A percentile compares a stretch with the other conserved stretches of the same genome.
Conservation (phyloP, 1,140 invertebrate species). For the Drosophila lini region DNA sequence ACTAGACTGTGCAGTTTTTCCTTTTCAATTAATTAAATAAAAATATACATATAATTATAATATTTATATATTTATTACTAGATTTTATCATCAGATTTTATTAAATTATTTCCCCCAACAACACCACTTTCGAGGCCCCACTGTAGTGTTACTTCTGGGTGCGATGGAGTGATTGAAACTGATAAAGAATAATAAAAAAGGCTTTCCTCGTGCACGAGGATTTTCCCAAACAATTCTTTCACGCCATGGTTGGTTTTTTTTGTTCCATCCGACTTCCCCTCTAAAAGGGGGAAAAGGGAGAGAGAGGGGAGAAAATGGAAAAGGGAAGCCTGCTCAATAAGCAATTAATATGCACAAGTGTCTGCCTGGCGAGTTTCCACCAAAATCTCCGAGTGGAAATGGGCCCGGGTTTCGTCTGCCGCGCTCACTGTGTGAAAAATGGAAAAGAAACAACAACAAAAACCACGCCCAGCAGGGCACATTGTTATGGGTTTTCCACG, state of each 20-base stretch:
- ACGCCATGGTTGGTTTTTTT: conserved; percentile 16
- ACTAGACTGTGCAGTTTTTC: too few relatives aligned
- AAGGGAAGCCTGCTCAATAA: conserved; percentile 68
- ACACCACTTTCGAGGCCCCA: not conserved
- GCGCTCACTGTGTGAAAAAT: conserved; percentile 23
- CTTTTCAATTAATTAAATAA: too few relatives aligned
- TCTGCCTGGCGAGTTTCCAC: conserved; percentile 51
- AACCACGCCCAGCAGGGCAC: conserved; percentile 50
- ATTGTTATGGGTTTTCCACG: conserved; percentile 63
- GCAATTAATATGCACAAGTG: conserved; percentile 82
- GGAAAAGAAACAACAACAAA: conserved; percentile 24
- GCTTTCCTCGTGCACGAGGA: conserved; percentile 45
- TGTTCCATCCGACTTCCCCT: conserved; percentile 3
- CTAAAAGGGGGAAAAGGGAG: not conserved
- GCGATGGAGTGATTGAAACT: conserved; percentile 55
- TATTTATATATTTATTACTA: too few relatives aligned
- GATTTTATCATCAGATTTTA: too few relatives aligned
- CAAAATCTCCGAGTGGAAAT: conserved; percentile 51
- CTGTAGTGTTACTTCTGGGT: conserved; percentile 9
- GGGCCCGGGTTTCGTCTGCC: conserved; percentile 26
- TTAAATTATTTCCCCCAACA: not conserved
- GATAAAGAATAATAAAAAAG: conserved; percentile 55
- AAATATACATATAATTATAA: too few relatives aligned
- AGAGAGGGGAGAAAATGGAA: not conserved
- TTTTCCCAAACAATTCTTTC: conserved; percentile 49